phyloP scores from a whole-genome alignment of 64 coral and sea anemone genomes.

The Orbicella faveolata region DNA sequence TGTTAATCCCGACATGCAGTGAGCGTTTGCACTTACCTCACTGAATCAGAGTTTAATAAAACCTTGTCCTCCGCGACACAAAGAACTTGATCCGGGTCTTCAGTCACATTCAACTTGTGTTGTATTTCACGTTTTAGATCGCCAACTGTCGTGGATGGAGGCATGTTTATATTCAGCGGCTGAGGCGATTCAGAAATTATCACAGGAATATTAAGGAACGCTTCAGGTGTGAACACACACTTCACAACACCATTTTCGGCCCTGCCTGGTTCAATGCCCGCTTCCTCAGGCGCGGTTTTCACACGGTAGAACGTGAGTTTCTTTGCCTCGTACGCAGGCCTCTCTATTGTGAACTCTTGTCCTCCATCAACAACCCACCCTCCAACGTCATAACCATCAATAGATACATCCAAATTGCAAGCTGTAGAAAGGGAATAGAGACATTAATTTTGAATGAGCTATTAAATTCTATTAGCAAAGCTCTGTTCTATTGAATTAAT shows the following conservation, averaged over 20 bases:
- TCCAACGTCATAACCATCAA: slow-evolving; percentile 54
- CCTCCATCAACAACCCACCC: slow-evolving; percentile 31
- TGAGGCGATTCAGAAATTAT: neutral
- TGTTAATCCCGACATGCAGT: too few species aligned
- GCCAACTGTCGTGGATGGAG: slow-evolving; percentile 1
- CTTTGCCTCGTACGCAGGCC: slow-evolving; percentile 12
- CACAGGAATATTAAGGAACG: neutral
- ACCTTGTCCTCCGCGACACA: neutral
- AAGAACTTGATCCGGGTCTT: slow-evolving; percentile 2
- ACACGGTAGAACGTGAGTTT: slow-evolving; percentile 34
- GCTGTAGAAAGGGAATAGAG: neutral
- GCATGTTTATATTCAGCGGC: neutral
- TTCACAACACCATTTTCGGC: slow-evolving; percentile 21
- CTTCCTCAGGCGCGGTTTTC: slow-evolving; percentile 19
- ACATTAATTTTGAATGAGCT: too few species aligned
- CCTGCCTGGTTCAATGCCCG: slow-evolving; percentile 28
- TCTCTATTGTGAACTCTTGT: slow-evolving; percentile 12
- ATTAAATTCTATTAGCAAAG: too few species aligned
- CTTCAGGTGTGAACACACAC: slow-evolving; percentile 39
- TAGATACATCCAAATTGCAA: slow-evolving; percentile 42
- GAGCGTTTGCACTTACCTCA: neutral
- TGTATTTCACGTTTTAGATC: neutral
- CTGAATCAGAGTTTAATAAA: neutral
- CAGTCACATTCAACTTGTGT: neutral
- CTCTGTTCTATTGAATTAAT: too few species aligned